phyloP scores from a whole-genome alignment of 2,113 vertebrate genomes.

The Petaurus breviceps region DNA sequence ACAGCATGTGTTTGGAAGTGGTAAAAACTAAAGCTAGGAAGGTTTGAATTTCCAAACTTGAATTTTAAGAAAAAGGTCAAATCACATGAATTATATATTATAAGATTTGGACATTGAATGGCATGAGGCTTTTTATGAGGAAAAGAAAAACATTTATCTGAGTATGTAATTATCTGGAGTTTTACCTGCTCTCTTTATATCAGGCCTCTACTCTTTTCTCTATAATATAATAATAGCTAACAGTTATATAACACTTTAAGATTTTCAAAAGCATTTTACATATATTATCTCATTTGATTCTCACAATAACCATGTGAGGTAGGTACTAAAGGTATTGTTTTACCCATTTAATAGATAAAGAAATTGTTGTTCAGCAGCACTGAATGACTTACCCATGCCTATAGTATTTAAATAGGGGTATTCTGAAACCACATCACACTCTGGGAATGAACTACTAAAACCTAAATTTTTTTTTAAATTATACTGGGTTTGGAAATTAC shows the following conservation, averaged over 20 bases:
- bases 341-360: neutral
- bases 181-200: neutral
- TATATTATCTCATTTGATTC: neutral
- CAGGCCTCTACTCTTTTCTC: neutral
- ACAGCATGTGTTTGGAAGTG: neutral
- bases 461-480: slow-evolving; percentile 1
- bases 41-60: neutral
- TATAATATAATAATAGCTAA: neutral
- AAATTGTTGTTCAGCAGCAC: neutral
- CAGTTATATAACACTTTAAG: neutral
- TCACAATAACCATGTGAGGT: neutral
- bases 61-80: neutral
- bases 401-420: neutral
- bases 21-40: neutral
- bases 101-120: neutral
- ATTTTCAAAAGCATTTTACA: neutral
- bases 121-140: neutral
- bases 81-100: neutral
- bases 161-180: neutral
- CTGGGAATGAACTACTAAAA: neutral
- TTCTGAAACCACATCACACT: neutral
- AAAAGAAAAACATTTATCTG: neutral
- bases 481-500: neutral
- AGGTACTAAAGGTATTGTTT: neutral
- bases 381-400: neutral